These are phyloP conservation scores for Tupaia tana DNA, from an alignment of 2,113 vertebrate species.

Conservation along the genomic window DNA sequence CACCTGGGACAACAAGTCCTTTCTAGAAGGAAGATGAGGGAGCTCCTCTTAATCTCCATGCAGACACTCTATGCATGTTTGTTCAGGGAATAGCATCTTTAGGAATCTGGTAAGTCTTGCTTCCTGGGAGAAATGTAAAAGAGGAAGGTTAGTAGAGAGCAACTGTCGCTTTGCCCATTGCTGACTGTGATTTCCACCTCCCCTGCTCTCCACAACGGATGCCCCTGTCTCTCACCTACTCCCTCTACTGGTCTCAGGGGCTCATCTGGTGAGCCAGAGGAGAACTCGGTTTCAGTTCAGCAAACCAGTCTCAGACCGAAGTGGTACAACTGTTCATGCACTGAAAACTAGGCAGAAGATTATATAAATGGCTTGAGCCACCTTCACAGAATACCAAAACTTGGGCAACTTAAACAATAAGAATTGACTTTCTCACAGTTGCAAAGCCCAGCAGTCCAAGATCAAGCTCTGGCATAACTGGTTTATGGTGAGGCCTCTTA, in stretches of 20 bases:
- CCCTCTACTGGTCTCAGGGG: background rate
- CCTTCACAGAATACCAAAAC: background rate
- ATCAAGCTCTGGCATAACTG: background rate
- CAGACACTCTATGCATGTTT: background rate
- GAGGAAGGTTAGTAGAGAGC: background rate
- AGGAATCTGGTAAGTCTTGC: background rate
- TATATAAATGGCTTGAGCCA: background rate
- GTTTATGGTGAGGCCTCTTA: background rate
- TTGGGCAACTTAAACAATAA: background rate
- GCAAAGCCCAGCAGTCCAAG: background rate
- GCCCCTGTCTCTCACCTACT: background rate
- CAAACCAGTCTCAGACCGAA: background rate
- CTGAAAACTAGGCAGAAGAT: background rate
- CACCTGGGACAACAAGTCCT: background rate
- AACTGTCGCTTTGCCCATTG: accelerated
- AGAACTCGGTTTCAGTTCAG: background rate
- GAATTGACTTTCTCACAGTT: background rate
- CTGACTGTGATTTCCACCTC: background rate
- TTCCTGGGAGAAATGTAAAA: background rate
- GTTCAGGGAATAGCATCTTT: background rate
- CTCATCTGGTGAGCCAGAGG: background rate
- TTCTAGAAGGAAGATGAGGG: background rate
- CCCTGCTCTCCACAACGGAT: background rate
- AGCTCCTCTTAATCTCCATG: background rate
- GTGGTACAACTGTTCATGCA: background rate